These are phyloP conservation scores for Mesocricetus auratus DNA, from an alignment of 2,113 vertebrate species.

Conservation along the genomic window DNA sequence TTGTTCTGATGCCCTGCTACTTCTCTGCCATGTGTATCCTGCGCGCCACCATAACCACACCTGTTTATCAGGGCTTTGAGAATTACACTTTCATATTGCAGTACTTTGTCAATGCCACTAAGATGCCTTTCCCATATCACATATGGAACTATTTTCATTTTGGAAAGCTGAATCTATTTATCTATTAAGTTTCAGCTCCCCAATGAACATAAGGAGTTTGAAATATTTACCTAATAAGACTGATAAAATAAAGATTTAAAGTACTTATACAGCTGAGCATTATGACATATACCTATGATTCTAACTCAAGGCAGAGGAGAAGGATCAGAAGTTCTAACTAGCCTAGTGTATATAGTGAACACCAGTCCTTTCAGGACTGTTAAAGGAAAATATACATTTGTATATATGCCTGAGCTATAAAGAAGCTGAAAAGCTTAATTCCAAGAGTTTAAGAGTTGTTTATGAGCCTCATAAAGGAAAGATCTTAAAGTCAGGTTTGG, in stretches of 20 bases:
- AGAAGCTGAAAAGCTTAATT: slow-evolving; percentile 35
- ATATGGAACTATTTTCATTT: slow-evolving; percentile 20
- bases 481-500: neutral
- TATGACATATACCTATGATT: neutral
- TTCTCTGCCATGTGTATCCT: neutral
- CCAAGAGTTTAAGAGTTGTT: slow-evolving; percentile 11
- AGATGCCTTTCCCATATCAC: slow-evolving; percentile 17
- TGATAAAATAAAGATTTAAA: slow-evolving; percentile 54
- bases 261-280: neutral
- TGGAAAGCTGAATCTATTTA: slow-evolving; percentile 30
- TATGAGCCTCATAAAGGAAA: slow-evolving; percentile 10
- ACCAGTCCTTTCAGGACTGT: neutral
- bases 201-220: neutral
- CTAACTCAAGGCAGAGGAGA: neutral
- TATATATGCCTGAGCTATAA: neutral
- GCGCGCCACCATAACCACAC: neutral
- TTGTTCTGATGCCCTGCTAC: neutral
- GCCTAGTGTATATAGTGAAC: neutral
- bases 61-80: neutral
- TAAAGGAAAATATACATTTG: neutral
- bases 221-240: slow-evolving; percentile 40
- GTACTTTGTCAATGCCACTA: neutral
- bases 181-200: neutral
- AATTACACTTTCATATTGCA: neutral
- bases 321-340: neutral